phyloP scores from a whole-genome alignment of 2,113 vertebrate species.

The Passerina amoena region DNA sequence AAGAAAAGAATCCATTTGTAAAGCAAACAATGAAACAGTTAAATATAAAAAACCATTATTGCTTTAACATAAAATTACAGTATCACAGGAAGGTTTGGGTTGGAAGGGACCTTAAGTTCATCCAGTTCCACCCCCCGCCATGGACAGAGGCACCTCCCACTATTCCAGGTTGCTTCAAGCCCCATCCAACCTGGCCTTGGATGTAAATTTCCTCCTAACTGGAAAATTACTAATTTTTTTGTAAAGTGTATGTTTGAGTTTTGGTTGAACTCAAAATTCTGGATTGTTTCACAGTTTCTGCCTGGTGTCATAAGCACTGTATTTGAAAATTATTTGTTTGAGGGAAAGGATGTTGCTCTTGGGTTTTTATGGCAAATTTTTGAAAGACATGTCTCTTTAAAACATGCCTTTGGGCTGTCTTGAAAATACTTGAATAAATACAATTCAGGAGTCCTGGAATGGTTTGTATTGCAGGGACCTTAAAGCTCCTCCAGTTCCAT shows the following conservation, averaged over 20 bases:
- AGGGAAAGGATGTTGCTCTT: background rate
- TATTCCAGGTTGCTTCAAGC: background rate
- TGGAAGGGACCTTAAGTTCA: background rate
- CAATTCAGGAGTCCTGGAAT: background rate
- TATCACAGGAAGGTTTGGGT: background rate
- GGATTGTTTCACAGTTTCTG: background rate
- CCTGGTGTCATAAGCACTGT: background rate
- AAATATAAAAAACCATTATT: background rate
- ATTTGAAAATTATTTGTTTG: background rate
- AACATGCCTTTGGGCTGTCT: background rate
- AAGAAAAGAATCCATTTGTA: background rate
- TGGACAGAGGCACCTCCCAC: background rate
- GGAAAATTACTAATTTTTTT: background rate
- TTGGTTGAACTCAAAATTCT: background rate
- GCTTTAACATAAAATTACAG: background rate
- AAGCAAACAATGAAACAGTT: background rate
- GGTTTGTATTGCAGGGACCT: background rate
- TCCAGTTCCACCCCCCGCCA: background rate
- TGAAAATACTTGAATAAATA: background rate
- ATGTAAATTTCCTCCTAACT: background rate
- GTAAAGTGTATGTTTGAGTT: background rate
- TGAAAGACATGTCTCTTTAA: background rate
- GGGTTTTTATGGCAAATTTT: background rate
- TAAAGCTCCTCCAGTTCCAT: background rate
- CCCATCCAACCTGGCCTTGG: fast-evolving